Conservation (phyloP, 2,797 vertebrate species). For the Amniataba percoides region DNA sequence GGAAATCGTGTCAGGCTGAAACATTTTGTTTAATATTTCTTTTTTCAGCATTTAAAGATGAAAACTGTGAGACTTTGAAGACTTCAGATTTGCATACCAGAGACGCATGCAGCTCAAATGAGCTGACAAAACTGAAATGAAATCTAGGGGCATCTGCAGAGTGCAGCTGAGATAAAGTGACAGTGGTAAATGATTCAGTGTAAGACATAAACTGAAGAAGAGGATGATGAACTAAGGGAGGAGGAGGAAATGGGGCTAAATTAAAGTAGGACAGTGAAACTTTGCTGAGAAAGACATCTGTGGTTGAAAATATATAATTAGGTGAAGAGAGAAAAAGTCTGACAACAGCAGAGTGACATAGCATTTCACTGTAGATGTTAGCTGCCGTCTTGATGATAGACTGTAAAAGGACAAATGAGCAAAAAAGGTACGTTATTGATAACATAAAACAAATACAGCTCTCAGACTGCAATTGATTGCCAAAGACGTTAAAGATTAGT, state of each 20-base stretch:
- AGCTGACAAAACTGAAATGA: not conserved
- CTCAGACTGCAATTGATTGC: not conserved
- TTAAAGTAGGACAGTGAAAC: conserved; percentile 11
- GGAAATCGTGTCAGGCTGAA: not conserved
- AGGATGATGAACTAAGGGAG: not conserved
- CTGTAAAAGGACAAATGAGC: conserved; percentile 1
- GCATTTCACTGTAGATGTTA: conserved; percentile 12
- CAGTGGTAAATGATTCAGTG: conserved; percentile 1
- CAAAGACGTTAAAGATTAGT: not conserved
- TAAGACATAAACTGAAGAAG: not conserved
- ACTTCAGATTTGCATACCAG: not conserved
- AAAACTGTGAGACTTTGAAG: not conserved
- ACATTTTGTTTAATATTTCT: not conserved
- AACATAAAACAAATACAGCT: not conserved
- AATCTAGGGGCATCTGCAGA: not conserved
- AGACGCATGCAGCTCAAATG: not conserved
- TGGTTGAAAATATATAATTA: not conserved
- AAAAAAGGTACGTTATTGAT: not conserved
- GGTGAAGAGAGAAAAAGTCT: not conserved
- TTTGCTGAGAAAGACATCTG: not conserved
- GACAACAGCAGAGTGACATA: conserved; percentile 24
- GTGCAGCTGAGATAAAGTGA: conserved; percentile 6
- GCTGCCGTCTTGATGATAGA: conserved; percentile 5
- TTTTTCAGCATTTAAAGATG: not conserved
- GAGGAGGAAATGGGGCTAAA: not conserved